Percentiles rank a stretch among this genome's conserved stretches.
These are phyloP conservation scores for Peribatodes rhomboidaria DNA, from an alignment of 2,888 invertebrate genomes.

Conservation along the genomic window DNA sequence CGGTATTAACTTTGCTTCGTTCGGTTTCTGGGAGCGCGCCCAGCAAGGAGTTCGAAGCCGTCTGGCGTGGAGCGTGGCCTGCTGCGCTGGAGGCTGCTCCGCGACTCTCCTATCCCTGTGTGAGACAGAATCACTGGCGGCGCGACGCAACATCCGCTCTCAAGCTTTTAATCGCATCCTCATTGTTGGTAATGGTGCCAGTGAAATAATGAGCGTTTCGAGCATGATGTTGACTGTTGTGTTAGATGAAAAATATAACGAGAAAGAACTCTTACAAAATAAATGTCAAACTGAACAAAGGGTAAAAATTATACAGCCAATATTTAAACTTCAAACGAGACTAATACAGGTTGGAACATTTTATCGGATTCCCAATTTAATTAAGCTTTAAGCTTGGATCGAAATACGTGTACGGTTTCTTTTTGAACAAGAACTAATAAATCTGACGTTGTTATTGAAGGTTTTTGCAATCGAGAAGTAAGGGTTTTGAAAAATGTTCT, in stretches of 20 bases:
- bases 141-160: conserved; percentile 64
- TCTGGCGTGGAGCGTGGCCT: conserved; percentile 88
- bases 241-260: conserved; percentile 5
- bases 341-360: conserved; percentile 42
- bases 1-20: conserved; percentile 88
- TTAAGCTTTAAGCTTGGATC: conserved; percentile 54
- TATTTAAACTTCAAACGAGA: conserved; percentile 1
- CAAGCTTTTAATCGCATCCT: conserved; percentile 58
- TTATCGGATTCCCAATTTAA: conserved; percentile 54
- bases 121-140: conserved; percentile 82
- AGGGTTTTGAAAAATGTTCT: not conserved
- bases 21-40: conserved; percentile 90
- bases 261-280: conserved; percentile 16
- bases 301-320: conserved; percentile 32
- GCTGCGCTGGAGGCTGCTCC: conserved; percentile 78
- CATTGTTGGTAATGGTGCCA: conserved; percentile 45
- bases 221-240: conserved; percentile 31
- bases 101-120: conserved; percentile 85
- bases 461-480: not conserved
- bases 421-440: conserved; percentile 44
- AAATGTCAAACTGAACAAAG: conserved; percentile 17
- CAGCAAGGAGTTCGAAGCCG: conserved; percentile 93
- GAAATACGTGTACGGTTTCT: conserved; percentile 54
- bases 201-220: conserved; percentile 48
- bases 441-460: not conserved